A percentile compares a stretch with the other conserved stretches of the same genome.
Evolutionary conservation across 2,113 vertebrate genomes (phyloP).

Genomic region (Lophotis ruficrista): DNA sequence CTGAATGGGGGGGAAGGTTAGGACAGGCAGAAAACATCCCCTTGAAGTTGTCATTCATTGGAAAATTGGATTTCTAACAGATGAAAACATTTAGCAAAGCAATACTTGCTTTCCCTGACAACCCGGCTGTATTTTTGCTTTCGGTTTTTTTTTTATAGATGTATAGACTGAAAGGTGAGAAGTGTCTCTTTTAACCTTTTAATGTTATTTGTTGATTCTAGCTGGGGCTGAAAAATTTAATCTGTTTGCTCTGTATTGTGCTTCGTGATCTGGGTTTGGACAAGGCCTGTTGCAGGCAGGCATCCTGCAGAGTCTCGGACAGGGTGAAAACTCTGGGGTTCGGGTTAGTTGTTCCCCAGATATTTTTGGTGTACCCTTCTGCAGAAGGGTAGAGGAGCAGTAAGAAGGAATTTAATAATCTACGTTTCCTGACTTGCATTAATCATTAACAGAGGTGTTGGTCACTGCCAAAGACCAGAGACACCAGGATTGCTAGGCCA

Average conservation of each 20-base stretch:
- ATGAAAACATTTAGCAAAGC: not conserved
- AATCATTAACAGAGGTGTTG: not conserved
- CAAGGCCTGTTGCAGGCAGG: not conserved
- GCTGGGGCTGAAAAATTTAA: not conserved
- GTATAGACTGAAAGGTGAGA: not conserved
- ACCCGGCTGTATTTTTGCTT: not conserved
- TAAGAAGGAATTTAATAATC: not conserved
- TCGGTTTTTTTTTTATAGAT: not conserved
- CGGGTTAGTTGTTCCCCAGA: not conserved
- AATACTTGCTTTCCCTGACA: slow-evolving; percentile 12
- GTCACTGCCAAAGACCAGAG: not conserved
- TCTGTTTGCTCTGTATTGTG: not conserved
- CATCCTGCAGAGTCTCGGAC: not conserved
- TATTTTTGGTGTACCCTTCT: not conserved
- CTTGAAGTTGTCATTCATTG: not conserved
- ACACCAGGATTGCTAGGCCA: not conserved
- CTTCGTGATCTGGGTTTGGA: not conserved
- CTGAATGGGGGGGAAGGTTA: not conserved
- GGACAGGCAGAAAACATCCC: not conserved
- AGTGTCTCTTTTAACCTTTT: not conserved
- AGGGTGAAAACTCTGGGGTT: not conserved
- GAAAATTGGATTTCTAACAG: slow-evolving; percentile 1
- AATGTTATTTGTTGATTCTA: not conserved
- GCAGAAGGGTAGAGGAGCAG: not conserved
- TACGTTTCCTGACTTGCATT: not conserved